Evolutionary conservation across 2,797 vertebrate species (phyloP).

Genomic region (Bucorvus abyssinicus): DNA sequence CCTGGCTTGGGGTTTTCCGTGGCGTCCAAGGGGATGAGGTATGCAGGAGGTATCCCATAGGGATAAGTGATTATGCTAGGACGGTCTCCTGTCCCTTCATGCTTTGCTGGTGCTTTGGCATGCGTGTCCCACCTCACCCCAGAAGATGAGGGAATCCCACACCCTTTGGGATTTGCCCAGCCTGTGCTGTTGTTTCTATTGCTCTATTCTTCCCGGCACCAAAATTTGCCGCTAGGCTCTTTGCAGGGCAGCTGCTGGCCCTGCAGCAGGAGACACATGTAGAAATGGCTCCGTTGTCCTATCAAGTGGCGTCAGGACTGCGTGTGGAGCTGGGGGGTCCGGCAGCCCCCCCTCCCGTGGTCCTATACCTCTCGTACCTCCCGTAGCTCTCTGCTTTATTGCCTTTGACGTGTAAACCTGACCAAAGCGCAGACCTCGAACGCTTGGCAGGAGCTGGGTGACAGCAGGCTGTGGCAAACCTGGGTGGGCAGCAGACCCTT

Average conservation of each 20-base stretch:
- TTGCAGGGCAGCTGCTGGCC: background rate
- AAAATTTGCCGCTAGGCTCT: background rate
- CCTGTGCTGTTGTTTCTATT: background rate
- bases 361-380: background rate
- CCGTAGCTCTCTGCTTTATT: background rate
- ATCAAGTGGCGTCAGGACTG: background rate
- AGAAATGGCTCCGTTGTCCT: background rate
- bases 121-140: background rate
- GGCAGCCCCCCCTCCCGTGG: background rate
- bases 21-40: background rate
- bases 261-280: background rate
- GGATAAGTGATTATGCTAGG: fast-evolving
- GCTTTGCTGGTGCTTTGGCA: fast-evolving
- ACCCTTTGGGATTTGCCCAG: background rate
- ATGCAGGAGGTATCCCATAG: background rate
- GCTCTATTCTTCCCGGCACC: background rate
- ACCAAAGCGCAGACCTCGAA: background rate
- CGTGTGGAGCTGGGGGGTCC: background rate
- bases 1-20: fast-evolving
- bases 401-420: background rate
- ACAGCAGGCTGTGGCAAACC: background rate
- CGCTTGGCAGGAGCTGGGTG: background rate
- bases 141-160: background rate
- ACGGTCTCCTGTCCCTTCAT: background rate
- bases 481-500: background rate